phyloP scores from a whole-genome alignment of 2,888 invertebrate species.

The Diaperis boleti region DNA sequence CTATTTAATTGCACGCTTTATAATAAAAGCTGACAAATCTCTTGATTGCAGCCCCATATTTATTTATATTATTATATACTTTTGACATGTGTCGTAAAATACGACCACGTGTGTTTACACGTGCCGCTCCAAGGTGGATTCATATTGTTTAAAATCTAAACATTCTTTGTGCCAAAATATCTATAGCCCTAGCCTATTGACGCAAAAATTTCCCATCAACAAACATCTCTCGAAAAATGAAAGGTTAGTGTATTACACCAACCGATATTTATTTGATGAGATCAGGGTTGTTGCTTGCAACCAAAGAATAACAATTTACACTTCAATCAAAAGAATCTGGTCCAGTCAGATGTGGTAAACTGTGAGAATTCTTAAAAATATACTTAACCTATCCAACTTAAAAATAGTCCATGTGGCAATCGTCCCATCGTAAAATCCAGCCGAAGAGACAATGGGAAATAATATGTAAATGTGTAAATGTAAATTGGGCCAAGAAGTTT shows the following conservation, averaged over 20 bases:
- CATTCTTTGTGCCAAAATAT: slow-evolving; percentile 24
- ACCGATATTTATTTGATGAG: slow-evolving; percentile 9
- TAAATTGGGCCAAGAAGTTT: slow-evolving; percentile 21
- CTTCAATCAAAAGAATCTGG: slow-evolving; percentile 10
- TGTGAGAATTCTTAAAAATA: slow-evolving; percentile 1
- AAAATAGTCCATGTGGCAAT: too few species aligned
- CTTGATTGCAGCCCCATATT: too few species aligned
- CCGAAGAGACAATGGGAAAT: background rate
- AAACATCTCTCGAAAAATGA: slow-evolving; percentile 18
- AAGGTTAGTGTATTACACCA: slow-evolving; percentile 13
- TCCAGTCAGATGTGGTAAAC: too few species aligned
- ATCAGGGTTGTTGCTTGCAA: slow-evolving; percentile 4
- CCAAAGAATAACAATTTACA: slow-evolving; percentile 11
- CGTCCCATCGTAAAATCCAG: background rate
- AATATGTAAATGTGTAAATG: slow-evolving; percentile 9
- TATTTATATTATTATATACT: slow-evolving; percentile 15
- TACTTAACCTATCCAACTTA: background rate
- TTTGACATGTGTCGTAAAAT: slow-evolving; percentile 9
- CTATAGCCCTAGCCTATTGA: background rate
- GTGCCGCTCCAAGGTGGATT: slow-evolving; percentile 6
- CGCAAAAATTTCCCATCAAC: slow-evolving; percentile 4
- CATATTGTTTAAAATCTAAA: slow-evolving; percentile 14
- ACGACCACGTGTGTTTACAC: slow-evolving; percentile 27
- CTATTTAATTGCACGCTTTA: too few species aligned
- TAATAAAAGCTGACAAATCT: too few species aligned